phyloP scores from a whole-genome alignment of 2,113 vertebrate species.

The Variabilichromis moorii region DNA sequence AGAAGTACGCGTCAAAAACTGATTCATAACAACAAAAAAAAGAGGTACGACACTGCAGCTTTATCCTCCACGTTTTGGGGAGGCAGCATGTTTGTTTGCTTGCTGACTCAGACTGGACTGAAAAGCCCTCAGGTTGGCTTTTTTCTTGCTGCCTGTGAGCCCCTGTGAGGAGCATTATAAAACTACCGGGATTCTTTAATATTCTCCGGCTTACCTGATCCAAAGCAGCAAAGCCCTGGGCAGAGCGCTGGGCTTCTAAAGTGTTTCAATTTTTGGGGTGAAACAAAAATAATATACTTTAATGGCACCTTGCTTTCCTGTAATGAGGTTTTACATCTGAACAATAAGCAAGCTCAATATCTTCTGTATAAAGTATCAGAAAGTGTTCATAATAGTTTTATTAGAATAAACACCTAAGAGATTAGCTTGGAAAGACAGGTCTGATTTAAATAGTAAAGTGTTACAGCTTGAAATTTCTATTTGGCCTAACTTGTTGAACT shows the following conservation, averaged over 20 bases:
- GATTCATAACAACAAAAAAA: not conserved
- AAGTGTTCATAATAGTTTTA: not conserved
- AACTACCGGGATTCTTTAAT: constrained; percentile 1
- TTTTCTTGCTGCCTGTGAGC: not conserved
- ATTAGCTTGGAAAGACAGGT: not conserved
- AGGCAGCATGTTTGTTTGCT: not conserved
- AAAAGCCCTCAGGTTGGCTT: not conserved
- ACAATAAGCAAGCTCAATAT: not conserved
- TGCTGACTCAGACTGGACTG: not conserved
- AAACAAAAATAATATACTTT: not conserved
- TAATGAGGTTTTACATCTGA: not conserved
- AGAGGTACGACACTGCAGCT: not conserved
- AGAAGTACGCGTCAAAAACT: not conserved
- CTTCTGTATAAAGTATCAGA: not conserved
- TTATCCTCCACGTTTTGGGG: not conserved
- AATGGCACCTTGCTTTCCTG: not conserved
- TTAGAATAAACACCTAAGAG: not conserved
- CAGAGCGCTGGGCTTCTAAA: not conserved
- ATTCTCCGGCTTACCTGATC: not conserved
- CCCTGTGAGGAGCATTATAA: not conserved
- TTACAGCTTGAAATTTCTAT: not conserved
- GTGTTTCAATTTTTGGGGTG: not conserved
- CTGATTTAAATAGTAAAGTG: not conserved
- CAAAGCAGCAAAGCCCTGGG: not conserved
- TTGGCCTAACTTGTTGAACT: not conserved